Conservation (phyloP, 2,888 invertebrate species). For the Clitarchus hookeri region DNA sequence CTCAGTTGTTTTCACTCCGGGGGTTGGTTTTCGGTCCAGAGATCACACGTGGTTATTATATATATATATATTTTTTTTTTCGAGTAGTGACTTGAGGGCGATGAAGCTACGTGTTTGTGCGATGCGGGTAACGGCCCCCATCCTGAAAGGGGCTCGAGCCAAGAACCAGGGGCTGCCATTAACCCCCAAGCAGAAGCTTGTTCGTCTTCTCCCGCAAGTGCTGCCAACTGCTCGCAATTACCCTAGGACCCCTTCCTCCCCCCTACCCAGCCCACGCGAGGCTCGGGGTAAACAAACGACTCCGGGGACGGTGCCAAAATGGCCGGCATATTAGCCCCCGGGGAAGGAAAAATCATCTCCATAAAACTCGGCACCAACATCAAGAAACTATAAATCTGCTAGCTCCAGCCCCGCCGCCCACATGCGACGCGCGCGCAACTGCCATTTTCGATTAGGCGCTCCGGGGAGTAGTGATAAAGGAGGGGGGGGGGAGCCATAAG, state of each 20-base stretch:
- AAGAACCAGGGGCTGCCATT: background rate
- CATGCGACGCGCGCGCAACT: background rate
- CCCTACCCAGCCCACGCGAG: background rate
- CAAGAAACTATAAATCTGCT: background rate
- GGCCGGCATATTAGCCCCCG: background rate
- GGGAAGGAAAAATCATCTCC: background rate
- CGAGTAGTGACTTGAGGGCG: no score
- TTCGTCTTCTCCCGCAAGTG: background rate
- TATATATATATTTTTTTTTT: no score
- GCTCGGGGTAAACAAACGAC: background rate
- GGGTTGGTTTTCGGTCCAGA: no score
- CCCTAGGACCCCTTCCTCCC: background rate
- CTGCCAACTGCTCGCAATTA: conserved; percentile 3
- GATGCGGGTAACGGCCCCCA: no score
- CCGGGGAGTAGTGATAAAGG: no score
- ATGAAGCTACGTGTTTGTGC: background rate
- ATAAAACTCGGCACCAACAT: background rate
- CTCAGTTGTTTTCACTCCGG: no score
- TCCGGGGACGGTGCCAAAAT: background rate
- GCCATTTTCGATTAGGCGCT: no score
- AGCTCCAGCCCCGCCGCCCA: background rate
- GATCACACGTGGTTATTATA: no score
- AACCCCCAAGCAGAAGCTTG: background rate
- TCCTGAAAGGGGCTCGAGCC: background rate
- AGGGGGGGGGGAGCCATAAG: background rate